Conservation (phyloP, 2,113 vertebrate species). For the Donacobius atricapilla region DNA sequence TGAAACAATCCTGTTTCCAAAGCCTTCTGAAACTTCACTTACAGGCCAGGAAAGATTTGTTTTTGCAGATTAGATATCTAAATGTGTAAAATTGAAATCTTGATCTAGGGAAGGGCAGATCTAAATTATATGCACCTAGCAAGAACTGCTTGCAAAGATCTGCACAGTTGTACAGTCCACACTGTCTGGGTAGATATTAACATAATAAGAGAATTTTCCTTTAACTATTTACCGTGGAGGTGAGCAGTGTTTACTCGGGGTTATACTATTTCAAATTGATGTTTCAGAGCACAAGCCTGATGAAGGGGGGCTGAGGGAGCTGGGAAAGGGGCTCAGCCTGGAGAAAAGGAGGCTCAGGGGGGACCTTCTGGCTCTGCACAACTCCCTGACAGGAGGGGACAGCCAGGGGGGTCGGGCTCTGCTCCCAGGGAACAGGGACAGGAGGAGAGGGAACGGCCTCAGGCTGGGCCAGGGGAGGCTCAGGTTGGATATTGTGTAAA, state of each 20-base stretch:
- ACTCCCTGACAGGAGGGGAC: neutral
- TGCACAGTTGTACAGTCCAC: neutral
- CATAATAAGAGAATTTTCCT: neutral
- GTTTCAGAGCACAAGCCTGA: neutral
- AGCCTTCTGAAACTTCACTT: neutral
- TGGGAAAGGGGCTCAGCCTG: neutral
- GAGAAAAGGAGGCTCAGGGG: neutral
- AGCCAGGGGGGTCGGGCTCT: neutral
- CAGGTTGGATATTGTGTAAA: rapidly evolving
- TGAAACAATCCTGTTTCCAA: neutral
- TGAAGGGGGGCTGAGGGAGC: neutral
- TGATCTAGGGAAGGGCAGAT: neutral
- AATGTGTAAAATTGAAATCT: neutral
- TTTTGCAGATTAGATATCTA: neutral
- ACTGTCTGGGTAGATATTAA: neutral
- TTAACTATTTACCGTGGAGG: neutral
- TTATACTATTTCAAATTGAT: neutral
- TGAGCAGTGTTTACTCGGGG: neutral
- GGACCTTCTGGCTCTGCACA: neutral
- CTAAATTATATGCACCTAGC: neutral
- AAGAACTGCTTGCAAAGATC: neutral
- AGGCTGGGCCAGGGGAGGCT: rapidly evolving
- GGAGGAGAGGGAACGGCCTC: neutral
- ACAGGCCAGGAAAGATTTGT: neutral
- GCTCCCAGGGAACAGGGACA: neutral